Evolutionary conservation across 2,797 vertebrate species (phyloP), one percentile per base, ranked within the genome.

Genomic region (Poliocrania exsul): DNA sequence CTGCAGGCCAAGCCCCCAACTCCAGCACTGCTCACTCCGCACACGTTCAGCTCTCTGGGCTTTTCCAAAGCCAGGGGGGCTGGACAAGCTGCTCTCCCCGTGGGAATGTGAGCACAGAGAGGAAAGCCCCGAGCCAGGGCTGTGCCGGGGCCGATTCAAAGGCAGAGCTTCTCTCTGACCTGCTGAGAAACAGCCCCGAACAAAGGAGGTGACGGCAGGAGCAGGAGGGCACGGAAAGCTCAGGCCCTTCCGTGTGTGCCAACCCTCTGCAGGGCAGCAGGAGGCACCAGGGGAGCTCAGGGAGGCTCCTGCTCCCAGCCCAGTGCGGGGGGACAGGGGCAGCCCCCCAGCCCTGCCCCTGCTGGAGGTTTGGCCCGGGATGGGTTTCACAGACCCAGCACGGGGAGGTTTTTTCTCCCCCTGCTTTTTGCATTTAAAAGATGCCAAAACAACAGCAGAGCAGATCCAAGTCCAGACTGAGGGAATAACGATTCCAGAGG

Each of bases 301-400:
- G 25, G 47, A 42, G 56, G 47, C 35, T 58, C 54, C 82, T 16
- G 3, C 28, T 10, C 35, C 70, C 24, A 5, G 13, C 67, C 11
- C 67, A 1, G 0, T 1, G 38, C 44, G 1, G 44, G 35, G 26
- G 5, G 3, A 17, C 40, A 2, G 15, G 70, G 2, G 37, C 70
- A 28, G 49, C 53, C 5, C 62, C 2, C 13, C 0, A 12, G 28
- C 1, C 40, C 33, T 7, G 17, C 0, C 60, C 8, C 60, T 11
- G 81, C 90, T 10, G 42, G 0, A 3, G 53, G 50, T 53, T 74
- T 16, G n/a, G 1, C 1, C 51, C n/a, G 1, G 62, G 62, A 10
- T 67, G 90, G 49, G 6, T 91, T 92, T 80, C 12, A 8, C 74
- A 84, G 86, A 23, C 61, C 16, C 33, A 0, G 53, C 61, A 23